phyloP scores from a whole-genome alignment of 1,140 invertebrate genomes.

The Eueides isabella region DNA sequence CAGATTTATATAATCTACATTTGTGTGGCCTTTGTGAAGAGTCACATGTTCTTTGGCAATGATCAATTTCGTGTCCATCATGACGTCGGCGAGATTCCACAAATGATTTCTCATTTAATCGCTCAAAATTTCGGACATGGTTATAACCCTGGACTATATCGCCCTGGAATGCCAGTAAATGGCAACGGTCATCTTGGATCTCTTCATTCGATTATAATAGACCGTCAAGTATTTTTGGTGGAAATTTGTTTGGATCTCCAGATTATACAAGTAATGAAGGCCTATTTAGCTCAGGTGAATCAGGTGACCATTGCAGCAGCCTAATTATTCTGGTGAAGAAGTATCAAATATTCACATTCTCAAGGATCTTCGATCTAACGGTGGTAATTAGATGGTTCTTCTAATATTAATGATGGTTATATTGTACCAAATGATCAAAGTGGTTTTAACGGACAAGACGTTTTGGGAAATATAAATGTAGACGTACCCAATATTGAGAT shows the following conservation, averaged over 20 bases:
- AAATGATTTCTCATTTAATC: slow-evolving; percentile 9
- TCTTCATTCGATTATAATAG: background rate
- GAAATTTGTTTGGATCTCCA: background rate
- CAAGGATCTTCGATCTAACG: background rate
- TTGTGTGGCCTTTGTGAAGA: background rate
- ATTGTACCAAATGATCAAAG: background rate
- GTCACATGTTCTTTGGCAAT: background rate
- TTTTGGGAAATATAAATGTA: background rate
- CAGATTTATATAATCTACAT: background rate
- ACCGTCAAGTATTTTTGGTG: background rate
- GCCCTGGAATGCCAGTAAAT: background rate
- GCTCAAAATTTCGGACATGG: background rate
- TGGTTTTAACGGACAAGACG: background rate
- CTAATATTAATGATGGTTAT: background rate
- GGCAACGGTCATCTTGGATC: background rate
- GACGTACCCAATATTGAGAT: background rate
- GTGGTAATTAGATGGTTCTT: background rate
- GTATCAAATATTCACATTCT: background rate
- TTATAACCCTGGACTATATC: background rate
- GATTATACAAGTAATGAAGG: background rate
- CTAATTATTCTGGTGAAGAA: slow-evolving; percentile 3
- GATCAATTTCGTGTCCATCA: background rate
- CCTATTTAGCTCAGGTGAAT: background rate
- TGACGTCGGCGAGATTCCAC: background rate
- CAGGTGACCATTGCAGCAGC: background rate